Percentiles rank a stretch among this genome's conserved stretches.
These are phyloP conservation scores for Neuroscelio doddi DNA, from an alignment of 2,888 invertebrate genomes.

Conservation along the genomic window DNA sequence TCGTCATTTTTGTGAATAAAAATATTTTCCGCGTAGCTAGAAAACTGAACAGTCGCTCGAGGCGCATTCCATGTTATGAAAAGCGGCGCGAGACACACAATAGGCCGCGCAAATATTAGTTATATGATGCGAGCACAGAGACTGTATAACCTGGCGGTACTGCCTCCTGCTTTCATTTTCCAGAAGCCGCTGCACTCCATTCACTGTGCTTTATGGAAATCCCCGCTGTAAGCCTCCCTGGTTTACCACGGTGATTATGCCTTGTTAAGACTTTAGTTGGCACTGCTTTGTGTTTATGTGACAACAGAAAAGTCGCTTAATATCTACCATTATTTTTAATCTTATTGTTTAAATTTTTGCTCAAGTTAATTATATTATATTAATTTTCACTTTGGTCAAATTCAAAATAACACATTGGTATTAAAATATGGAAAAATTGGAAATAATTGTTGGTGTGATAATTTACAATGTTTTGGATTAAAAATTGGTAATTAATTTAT, in stretches of 20 bases:
- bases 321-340: too few species aligned
- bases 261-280: neutral
- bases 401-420: too few species aligned
- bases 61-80: constrained; percentile 14
- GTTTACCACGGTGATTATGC: constrained; percentile 16
- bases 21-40: constrained; percentile 3
- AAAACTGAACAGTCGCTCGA: constrained; percentile 1
- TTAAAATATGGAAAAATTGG: too few species aligned
- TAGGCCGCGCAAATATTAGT: constrained; percentile 37
- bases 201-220: constrained; percentile 29
- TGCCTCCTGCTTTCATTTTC: constrained; percentile 20
- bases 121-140: constrained; percentile 16
- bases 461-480: too few species aligned
- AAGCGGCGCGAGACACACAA: constrained; percentile 20
- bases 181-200: constrained; percentile 2
- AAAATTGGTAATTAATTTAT: too few species aligned
- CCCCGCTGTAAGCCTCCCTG: constrained; percentile 6
- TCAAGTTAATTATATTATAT: too few species aligned
- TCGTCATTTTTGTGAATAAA: constrained; percentile 18
- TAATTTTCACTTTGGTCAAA: neutral
- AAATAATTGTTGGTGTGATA: too few species aligned
- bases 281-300: neutral
- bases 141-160: constrained; percentile 8
- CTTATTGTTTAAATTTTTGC: neutral
- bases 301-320: too few species aligned